phyloP scores from a whole-genome alignment of 2,797 vertebrate species.

The Enteromius radiatus region DNA sequence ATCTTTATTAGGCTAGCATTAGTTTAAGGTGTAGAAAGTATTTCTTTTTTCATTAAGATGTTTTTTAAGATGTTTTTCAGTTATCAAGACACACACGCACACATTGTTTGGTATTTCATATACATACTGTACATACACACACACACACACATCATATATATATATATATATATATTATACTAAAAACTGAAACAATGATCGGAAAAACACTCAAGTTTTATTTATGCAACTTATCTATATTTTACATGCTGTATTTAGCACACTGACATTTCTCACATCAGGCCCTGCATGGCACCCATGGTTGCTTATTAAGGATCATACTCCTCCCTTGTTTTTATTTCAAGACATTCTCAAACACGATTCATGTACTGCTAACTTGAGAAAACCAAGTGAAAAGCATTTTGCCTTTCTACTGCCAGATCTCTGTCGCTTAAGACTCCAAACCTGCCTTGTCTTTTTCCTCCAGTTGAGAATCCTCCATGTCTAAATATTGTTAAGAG shows the following conservation, averaged over 20 bases:
- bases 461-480: slow-evolving; percentile 68
- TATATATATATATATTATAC: too few species aligned
- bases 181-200: neutral
- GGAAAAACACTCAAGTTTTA: neutral
- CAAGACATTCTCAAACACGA: neutral
- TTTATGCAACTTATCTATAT: neutral
- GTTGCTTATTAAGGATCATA: neutral
- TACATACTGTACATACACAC: too few species aligned
- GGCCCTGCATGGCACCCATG: neutral
- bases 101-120: too few species aligned
- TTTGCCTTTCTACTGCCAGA: slow-evolving; percentile 37
- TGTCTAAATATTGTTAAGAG: slow-evolving; percentile 74
- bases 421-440: slow-evolving; percentile 45
- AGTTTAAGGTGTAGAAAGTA: too few species aligned
- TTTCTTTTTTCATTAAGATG: too few species aligned
- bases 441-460: slow-evolving; percentile 61
- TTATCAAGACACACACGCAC: too few species aligned
- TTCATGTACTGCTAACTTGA: slow-evolving; percentile 5
- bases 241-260: neutral
- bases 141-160: too few species aligned
- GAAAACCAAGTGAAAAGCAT: slow-evolving; percentile 20
- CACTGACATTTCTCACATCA: neutral
- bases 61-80: too few species aligned
- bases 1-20: too few species aligned
- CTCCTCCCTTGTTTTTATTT: neutral